Percentiles rank a stretch among this genome's conserved stretches.
Conservation (phyloP, 1,140 invertebrate species). For the Drosophila novamexicana region DNA sequence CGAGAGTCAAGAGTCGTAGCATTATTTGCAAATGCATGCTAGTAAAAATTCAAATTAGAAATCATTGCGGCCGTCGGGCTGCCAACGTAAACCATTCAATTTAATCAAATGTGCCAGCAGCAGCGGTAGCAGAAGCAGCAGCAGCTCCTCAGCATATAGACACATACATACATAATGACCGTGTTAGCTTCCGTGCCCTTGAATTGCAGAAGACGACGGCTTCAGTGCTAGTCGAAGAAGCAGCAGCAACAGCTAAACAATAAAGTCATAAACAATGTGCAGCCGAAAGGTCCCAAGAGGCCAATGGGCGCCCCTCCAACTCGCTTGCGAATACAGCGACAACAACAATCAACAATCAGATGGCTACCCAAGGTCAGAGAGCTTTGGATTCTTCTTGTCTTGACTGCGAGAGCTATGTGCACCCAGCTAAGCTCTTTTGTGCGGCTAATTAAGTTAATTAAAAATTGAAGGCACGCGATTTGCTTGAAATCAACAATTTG, state of each 20-base stretch:
- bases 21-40: slow-evolving; percentile 72
- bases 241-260: slow-evolving; percentile 62
- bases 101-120: slow-evolving; percentile 45
- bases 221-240: slow-evolving; percentile 21
- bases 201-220: slow-evolving; percentile 57
- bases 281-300: slow-evolving; percentile 63
- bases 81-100: slow-evolving; percentile 48
- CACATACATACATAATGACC: slow-evolving; percentile 30
- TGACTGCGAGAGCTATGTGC: slow-evolving; percentile 2
- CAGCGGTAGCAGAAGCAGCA: slow-evolving; percentile 18
- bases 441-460: slow-evolving; percentile 77
- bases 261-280: slow-evolving; percentile 79
- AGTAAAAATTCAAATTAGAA: slow-evolving; percentile 81
- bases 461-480: slow-evolving; percentile 74
- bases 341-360: slow-evolving; percentile 47
- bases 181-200: slow-evolving; percentile 63
- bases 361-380: slow-evolving; percentile 45
- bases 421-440: slow-evolving; percentile 35
- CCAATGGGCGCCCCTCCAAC: slow-evolving; percentile 32
- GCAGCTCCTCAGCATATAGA: slow-evolving; percentile 12
- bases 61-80: slow-evolving; percentile 57
- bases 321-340: slow-evolving; percentile 30
- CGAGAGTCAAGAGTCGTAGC: slow-evolving; percentile 33
- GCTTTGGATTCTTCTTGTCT: slow-evolving; percentile 27
- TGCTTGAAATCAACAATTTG: slow-evolving; percentile 62